A percentile compares a stretch with the other conserved stretches of the same genome.
These are phyloP conservation scores for Crocodylus rhombifer DNA, from an alignment of 2,797 vertebrate genomes.

Conservation along the genomic window DNA sequence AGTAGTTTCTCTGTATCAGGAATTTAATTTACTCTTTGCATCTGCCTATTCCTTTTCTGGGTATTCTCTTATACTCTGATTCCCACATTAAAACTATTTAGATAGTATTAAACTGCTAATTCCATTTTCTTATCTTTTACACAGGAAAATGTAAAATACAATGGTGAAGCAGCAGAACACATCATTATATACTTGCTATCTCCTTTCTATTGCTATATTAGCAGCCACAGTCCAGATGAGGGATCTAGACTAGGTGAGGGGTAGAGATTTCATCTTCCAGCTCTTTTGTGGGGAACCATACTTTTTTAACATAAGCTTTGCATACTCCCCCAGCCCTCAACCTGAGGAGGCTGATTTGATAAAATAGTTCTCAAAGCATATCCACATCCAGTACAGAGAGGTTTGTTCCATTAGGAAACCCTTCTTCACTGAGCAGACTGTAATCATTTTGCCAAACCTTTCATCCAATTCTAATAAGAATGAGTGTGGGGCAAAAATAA, in stretches of 20 bases:
- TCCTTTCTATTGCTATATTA: neutral
- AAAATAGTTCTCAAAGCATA: neutral
- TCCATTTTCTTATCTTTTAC: neutral
- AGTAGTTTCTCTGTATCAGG: neutral
- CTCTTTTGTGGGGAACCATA: neutral
- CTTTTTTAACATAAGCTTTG: neutral
- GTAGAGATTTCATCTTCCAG: neutral
- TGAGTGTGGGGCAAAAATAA: slow-evolving; percentile 13
- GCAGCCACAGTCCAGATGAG: neutral
- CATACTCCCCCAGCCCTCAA: neutral
- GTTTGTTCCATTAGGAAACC: slow-evolving; percentile 13
- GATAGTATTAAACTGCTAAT: neutral
- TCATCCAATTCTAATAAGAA: neutral
- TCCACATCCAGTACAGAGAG: neutral
- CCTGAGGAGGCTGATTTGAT: neutral
- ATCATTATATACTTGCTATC: neutral
- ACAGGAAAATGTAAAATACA: neutral
- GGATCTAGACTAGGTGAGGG: neutral
- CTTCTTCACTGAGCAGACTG: neutral
- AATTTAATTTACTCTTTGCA: neutral
- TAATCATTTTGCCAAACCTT: neutral
- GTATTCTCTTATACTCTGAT: neutral
- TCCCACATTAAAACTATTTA: neutral
- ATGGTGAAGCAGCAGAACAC: neutral
- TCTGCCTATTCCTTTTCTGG: neutral